These are phyloP conservation scores for Aphelenchoides fujianensis DNA, from an alignment of 1,140 invertebrate genomes.

Conservation along the genomic window DNA sequence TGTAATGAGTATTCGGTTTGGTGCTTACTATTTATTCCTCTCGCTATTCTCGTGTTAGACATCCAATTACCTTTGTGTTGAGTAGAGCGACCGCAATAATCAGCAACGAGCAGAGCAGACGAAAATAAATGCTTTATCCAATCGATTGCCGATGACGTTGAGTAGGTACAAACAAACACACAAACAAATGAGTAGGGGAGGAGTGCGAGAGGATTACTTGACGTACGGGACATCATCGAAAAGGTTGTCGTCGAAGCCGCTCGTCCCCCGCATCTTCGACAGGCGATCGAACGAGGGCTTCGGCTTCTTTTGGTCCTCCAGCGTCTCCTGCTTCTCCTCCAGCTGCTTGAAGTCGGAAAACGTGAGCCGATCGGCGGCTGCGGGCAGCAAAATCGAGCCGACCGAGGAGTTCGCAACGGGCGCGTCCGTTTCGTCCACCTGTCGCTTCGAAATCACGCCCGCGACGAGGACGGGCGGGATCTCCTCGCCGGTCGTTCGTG, in stretches of 20 bases:
- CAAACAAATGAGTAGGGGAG: too few relatives aligned
- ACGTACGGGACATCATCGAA: background rate
- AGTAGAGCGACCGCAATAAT: too few relatives aligned
- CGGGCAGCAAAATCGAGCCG: background rate
- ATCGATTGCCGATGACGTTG: too few relatives aligned
- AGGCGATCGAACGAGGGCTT: background rate
- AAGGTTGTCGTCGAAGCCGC: conserved; percentile 1
- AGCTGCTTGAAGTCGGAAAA: background rate
- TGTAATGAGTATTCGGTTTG: background rate
- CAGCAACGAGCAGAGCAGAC: too few relatives aligned
- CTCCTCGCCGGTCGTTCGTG: background rate
- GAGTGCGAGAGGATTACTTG: too few relatives aligned
- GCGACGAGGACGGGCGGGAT: background rate
- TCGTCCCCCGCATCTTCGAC: background rate
- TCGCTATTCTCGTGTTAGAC: too few relatives aligned
- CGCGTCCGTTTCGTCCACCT: too few relatives aligned
- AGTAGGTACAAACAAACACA: too few relatives aligned
- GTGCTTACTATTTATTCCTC: too few relatives aligned
- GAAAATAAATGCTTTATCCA: background rate
- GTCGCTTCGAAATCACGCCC: background rate
- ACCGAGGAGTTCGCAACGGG: background rate
- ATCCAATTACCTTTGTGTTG: too few relatives aligned
- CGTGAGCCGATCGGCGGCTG: background rate
- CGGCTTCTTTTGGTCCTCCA: background rate
- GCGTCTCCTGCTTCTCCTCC: background rate